Evolutionary conservation across 2,113 vertebrate genomes (phyloP), one percentile per base, ranked within the genome.

Genomic region (Pavo muticus): DNA sequence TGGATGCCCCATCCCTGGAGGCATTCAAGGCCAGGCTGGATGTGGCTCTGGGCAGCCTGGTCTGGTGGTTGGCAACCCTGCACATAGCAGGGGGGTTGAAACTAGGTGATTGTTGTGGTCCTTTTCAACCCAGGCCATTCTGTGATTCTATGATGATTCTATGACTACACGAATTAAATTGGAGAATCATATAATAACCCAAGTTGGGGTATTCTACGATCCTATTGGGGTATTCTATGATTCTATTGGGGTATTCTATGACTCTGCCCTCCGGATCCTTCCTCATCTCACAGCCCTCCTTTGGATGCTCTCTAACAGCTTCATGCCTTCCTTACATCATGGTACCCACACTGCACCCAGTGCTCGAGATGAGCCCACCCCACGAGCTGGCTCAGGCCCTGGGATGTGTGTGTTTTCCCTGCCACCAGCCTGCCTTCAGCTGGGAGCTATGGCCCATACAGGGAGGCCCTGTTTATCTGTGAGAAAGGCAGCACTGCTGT

Each of bases 321-420:
- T 8, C 18, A 59, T 19, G 18, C 30, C 17, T 32, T n/a, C 32
- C 56, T 59, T 6, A 57, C 10, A 57, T 19, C 5, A 10, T 19
- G 30, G 32, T 19, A 9, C 56, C 56, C 29, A 56, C 17, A 30
- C 17, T 20, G 56, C 56, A 57, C 30, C 16, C 56, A 20, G 56
- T n/a, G 56, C 56, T 20, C 7, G 17, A 32, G 56, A 27, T 54
- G 52, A 54, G 48, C 48, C 48, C 52, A 54, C 27, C 8, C 2
- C 0, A 75, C 24, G 68, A 82, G 64, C 3, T 76, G 78, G 67
- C 87, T 79, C 1, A 0, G 45, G 65, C 60, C 88, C 92, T 84
- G 59, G 72, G 82, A 91, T 27, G 75, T 68, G 74, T 86, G 91
- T 95, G 88, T 95, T 94, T 95, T 92, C 65, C 72, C 75, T 82